Base-by-base conservation (phyloP, 2,113 vertebrate genomes). In the Bungarus multicinctus region DNA sequence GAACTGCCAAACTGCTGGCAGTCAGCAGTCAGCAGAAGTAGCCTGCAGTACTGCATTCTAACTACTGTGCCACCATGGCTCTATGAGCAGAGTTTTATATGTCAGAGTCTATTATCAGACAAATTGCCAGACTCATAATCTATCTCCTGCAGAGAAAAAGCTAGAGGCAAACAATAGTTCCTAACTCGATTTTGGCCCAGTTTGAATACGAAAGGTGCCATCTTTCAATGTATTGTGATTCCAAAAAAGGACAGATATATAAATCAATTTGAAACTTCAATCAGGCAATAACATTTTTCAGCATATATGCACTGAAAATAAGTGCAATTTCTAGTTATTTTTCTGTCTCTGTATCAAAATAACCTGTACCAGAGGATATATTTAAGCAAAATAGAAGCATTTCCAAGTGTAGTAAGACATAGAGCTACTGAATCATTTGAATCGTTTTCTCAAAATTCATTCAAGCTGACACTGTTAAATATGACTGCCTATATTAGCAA, bases 401-500 rank as follows among this genome's bases (percentile, higher is more conserved):
- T 92, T 94, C 16, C 89, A 86, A 45, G 12, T 93, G 43, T 85
- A 92, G 10, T 53, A 91, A 22, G 64, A 39, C 30, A 88, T 6
- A 39, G 1, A 64, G 3, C 87, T 55, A 34, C 18, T 94, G 64
- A 91, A 89, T 89, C 30, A 50, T 52, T 45, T 16, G 64, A 53
- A 5, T 85, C 20, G 88, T 92, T 94, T 94, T n/a, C 30, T 57
- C 88, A 92, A 58, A 92, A 94, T 57, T 47, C n/a, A 91, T 92
- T 94, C 92, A 20, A 27, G 52, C 18, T 53, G 69, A 89, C 91
- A 90, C 88, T 91, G 91, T 90, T 86, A 69, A 95, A 93, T n/a
- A 89, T 93, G 92, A 45, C 34, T 23, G 39, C 60, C 3, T 93
- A 87, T 93, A 90, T 93, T 91, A 95, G 11, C 88, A 92, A 90